A percentile compares a stretch with the other conserved stretches of the same genome.
Evolutionary conservation across 2,888 invertebrate species (phyloP).

Genomic region (Drosophila heteroneura): DNA sequence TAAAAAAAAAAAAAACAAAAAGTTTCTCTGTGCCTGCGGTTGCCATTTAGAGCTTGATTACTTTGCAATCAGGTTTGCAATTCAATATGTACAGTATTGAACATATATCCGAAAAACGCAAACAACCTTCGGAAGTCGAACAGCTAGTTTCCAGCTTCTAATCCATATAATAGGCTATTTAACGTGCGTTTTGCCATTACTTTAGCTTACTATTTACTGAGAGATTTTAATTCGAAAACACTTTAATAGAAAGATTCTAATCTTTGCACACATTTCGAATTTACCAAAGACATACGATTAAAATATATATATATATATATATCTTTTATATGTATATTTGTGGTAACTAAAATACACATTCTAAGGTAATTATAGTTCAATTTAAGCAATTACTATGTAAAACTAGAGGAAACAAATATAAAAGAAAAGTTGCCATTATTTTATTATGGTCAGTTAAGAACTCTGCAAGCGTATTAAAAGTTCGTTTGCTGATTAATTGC

Average conservation of each 20-base stretch:
- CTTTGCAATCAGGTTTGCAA: conserved; percentile 18
- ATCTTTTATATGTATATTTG: background rate
- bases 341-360: background rate
- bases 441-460: background rate
- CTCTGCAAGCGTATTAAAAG: conserved; percentile 22
- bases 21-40: conserved; percentile 16
- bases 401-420: background rate
- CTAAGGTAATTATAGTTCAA: background rate
- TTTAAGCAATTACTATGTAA: background rate
- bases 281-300: background rate
- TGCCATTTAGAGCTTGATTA: background rate
- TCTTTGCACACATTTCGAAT: background rate
- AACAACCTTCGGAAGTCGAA: background rate
- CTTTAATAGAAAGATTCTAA: background rate
- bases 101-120: background rate
- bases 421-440: background rate
- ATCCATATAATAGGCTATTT: background rate
- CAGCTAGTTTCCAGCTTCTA: background rate
- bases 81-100: background rate
- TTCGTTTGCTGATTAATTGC: conserved; percentile 17
- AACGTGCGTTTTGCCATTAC: background rate
- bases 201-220: background rate
- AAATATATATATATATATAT: background rate
- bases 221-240: background rate
- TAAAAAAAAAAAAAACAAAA: conserved; percentile 9